Base-by-base conservation (phyloP, 2,113 vertebrate species). In the Tragelaphus imberbis region DNA sequence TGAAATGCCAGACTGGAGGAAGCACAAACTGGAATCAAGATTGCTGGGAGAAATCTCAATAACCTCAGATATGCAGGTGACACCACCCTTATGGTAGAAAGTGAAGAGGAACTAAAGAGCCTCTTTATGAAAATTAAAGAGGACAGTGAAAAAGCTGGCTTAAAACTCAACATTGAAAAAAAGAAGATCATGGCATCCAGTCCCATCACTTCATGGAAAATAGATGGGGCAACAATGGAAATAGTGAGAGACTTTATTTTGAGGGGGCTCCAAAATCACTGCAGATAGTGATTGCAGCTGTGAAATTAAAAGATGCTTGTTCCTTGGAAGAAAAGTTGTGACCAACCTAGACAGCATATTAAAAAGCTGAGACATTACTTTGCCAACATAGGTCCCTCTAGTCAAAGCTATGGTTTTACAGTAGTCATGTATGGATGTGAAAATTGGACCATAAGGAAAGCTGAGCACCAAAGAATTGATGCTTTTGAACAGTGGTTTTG, bases 1-100 rank as follows among this genome's bases (percentile, higher is more conserved):
- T 0, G 2, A 71, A 71, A 71, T 40, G 19, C 5, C 0, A 0
- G 10, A 71, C 5, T 71, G n/a, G 68, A 36, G 4, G n/a, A 71
- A 71, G 19, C 65, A 71, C n/a, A 71, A 71, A 9, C 68, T 36
- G n/a, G 10, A 71, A 40, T 71, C n/a, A 71, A 23, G 68, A 71
- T 71, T 71, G n/a, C n/a, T 23, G n/a, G 19, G 68, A 71, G n/a
- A 36, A 71, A 71, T 71, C 10, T 40, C 68, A 71, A 40, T 71
- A 21, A 36, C 5, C n/a, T 71, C 68, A 71, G n/a, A 68, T 40
- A 36, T 2, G 0, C 68, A 71, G n/a, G 9, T 71, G n/a, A 71
- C 19, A 71, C 1, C 68, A 71, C n/a, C n/a, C 5, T 71, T 36
- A 36, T 40, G 68, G n/a, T 11, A 71, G 68, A 36, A 71, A 71